These are phyloP conservation scores for Liasis olivaceus DNA, from an alignment of 2,797 vertebrate species.

Conservation along the genomic window DNA sequence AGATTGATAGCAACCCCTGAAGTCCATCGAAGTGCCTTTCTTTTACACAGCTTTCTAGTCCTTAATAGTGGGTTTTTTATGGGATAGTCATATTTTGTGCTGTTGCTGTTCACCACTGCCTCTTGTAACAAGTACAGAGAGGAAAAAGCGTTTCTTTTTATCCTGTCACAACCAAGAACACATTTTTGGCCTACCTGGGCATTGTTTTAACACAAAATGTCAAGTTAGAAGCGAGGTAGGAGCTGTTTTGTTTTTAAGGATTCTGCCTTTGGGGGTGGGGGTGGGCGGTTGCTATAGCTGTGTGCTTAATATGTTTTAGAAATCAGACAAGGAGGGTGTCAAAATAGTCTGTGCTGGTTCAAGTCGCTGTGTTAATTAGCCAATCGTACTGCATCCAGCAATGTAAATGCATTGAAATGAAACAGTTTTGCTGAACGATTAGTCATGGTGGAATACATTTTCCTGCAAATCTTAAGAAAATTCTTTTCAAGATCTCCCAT, in stretches of 20 bases:
- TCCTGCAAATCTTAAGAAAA: neutral
- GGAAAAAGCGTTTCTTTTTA: neutral
- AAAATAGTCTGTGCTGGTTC: neutral
- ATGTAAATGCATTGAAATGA: neutral
- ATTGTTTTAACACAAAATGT: neutral
- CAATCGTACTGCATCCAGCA: neutral
- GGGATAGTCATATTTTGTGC: neutral
- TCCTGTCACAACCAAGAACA: neutral
- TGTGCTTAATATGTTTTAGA: neutral
- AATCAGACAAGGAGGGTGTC: neutral
- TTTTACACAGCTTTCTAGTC: neutral
- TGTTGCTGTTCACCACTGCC: neutral
- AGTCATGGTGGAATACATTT: neutral
- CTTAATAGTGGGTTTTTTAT: neutral
- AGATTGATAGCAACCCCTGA: neutral
- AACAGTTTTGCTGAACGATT: neutral
- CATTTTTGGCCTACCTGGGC: neutral
- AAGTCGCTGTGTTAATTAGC: neutral
- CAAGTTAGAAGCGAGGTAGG: neutral
- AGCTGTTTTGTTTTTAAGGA: neutral
- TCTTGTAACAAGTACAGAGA: neutral
- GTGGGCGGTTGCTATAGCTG: neutral
- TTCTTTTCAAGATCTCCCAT: neutral
- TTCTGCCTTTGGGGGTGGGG: neutral
- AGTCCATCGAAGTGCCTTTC: neutral